Percentiles rank a stretch among this genome's conserved stretches.
Conservation (phyloP, 1,140 invertebrate genomes). For the Drusus annulatus region DNA sequence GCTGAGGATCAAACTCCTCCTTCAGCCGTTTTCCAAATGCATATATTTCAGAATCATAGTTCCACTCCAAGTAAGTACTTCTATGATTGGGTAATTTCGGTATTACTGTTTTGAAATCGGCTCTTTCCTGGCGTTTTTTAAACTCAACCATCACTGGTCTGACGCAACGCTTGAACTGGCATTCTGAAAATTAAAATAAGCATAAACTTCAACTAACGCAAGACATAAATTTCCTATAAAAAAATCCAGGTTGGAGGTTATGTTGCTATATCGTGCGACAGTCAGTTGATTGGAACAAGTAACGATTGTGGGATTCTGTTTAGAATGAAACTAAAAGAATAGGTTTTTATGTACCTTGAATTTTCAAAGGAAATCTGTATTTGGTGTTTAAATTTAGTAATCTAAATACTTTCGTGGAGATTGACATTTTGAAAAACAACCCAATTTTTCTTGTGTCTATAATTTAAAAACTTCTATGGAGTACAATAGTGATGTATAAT, state of each 20-base stretch:
- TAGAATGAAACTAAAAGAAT: background rate
- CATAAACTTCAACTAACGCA: background rate
- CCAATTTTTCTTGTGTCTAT: too few species aligned
- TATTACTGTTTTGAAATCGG: background rate
- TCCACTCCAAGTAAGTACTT: constrained; percentile 85
- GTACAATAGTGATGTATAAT: too few species aligned
- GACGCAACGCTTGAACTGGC: constrained; percentile 46
- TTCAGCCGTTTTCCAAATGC: constrained; percentile 88
- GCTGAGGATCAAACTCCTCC: constrained; percentile 84
- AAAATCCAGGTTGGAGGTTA: background rate
- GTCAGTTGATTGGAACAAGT: background rate
- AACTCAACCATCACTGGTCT: constrained; percentile 26
- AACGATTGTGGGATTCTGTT: background rate
- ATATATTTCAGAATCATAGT: constrained; percentile 89
- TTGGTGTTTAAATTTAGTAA: constrained; percentile 20
- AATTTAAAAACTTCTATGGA: too few species aligned
- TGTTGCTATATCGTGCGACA: background rate
- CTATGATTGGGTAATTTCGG: constrained; percentile 60
- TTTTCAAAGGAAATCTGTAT: background rate
- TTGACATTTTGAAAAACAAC: constrained; percentile 32
- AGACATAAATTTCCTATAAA: background rate
- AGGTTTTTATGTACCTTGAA: constrained; percentile 12
- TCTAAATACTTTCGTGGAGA: constrained; percentile 28
- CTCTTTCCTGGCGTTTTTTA: constrained; percentile 11
- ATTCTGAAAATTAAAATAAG: constrained; percentile 29